Percentiles rank a stretch among this genome's conserved stretches.
phyloP scores from a whole-genome alignment of 2,113 vertebrate genomes.

The Todiramphus chloris region DNA sequence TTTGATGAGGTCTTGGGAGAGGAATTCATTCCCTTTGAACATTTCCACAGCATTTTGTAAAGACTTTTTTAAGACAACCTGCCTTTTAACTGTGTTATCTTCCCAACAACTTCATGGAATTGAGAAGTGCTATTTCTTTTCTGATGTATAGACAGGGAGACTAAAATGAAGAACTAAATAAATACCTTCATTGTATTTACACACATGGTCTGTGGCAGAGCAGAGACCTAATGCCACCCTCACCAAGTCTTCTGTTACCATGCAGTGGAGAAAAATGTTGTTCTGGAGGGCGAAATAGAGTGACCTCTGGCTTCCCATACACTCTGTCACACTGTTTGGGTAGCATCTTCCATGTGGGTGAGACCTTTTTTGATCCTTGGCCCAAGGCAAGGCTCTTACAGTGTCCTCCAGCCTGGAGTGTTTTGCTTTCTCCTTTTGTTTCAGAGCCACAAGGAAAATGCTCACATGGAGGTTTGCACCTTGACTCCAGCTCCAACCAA shows the following conservation, averaged over 20 bases:
- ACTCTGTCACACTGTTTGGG: neutral
- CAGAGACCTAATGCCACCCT: neutral
- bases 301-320: neutral
- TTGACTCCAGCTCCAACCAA: rapidly evolving
- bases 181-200: neutral
- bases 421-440: neutral
- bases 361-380: neutral
- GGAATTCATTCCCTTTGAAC: neutral
- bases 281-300: neutral
- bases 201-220: neutral
- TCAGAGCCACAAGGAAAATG: neutral
- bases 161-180: neutral
- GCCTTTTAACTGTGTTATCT: neutral
- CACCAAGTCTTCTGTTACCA: rapidly evolving
- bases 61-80: neutral
- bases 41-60: neutral
- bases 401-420: neutral
- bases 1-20: neutral
- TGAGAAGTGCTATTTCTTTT: neutral
- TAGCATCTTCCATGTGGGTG: neutral
- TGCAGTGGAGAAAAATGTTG: neutral
- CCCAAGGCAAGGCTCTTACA: neutral
- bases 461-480: neutral
- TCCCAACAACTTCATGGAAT: rapidly evolving
- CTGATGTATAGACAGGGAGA: neutral